These are phyloP conservation scores for Prionace glauca DNA, from an alignment of 2,797 vertebrate species.

Conservation along the genomic window DNA sequence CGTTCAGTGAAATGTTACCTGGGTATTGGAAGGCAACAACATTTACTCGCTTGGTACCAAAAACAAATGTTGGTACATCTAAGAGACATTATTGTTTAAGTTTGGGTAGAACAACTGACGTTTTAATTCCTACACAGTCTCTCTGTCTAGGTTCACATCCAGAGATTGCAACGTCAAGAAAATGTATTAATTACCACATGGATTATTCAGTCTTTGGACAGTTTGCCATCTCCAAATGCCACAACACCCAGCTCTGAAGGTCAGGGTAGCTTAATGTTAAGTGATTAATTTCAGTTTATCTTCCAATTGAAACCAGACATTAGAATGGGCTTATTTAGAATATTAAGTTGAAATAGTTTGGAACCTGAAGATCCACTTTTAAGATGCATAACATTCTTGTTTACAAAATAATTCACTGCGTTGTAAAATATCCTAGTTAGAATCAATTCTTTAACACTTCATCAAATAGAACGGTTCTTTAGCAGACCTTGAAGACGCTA, in stretches of 20 bases:
- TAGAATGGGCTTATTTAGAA: neutral
- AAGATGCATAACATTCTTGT: neutral
- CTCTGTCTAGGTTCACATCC: neutral
- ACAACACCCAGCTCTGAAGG: neutral
- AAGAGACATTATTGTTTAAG: neutral
- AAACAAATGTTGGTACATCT: neutral
- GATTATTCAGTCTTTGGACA: neutral
- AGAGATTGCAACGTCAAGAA: neutral
- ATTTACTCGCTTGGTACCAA: neutral
- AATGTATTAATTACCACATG: neutral
- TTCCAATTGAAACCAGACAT: neutral
- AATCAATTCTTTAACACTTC: neutral
- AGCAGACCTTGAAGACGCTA: neutral
- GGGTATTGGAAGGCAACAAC: constrained; percentile 12
- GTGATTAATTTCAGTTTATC: neutral
- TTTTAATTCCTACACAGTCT: neutral
- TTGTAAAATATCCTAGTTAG: neutral
- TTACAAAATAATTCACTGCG: neutral
- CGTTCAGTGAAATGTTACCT: constrained; percentile 70
- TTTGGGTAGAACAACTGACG: neutral
- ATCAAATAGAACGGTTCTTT: neutral
- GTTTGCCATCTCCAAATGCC: neutral
- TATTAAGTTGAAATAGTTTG: neutral
- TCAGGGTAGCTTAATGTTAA: neutral
- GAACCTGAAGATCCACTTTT: neutral